These are phyloP conservation scores for Argynnis bischoffii DNA, from an alignment of 2,888 invertebrate species.

Conservation along the genomic window DNA sequence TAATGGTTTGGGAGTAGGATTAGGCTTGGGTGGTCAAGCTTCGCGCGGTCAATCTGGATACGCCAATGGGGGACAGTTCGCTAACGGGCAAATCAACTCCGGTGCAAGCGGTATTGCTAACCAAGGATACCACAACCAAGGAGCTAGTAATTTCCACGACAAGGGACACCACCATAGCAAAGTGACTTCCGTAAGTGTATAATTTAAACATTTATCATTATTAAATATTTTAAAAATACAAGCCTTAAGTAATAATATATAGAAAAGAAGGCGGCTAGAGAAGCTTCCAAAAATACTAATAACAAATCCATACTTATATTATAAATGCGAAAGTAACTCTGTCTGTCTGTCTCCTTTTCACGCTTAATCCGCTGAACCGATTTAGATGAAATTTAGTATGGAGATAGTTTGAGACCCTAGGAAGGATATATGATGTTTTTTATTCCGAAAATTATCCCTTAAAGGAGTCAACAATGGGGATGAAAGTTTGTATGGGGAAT, in stretches of 20 bases:
- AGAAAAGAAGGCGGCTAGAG: background rate
- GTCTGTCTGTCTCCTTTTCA: no score
- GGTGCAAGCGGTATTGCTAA: conserved; percentile 35
- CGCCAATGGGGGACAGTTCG: conserved; percentile 28
- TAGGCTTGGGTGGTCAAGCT: conserved; percentile 20
- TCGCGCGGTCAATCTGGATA: conserved; percentile 25
- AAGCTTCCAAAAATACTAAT: background rate
- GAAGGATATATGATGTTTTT: no score
- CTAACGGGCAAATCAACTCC: conserved; percentile 18
- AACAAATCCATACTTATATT: no score
- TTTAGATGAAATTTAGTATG: no score
- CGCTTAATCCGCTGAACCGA: no score
- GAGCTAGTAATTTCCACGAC: conserved; percentile 33
- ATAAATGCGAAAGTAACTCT: no score
- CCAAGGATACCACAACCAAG: conserved; percentile 33
- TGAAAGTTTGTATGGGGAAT: no score
- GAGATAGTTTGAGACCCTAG: no score
- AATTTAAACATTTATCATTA: background rate
- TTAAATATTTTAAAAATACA: background rate
- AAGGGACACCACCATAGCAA: conserved; percentile 37
- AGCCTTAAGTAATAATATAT: no score
- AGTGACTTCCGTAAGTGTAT: conserved; percentile 38
- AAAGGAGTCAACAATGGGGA: no score
- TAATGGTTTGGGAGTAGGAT: conserved; percentile 17
- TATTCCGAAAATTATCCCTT: no score